A percentile compares a stretch with the other conserved stretches of the same genome.
Conservation (phyloP, 2,888 invertebrate genomes). For the Aricia artaxerxes region DNA sequence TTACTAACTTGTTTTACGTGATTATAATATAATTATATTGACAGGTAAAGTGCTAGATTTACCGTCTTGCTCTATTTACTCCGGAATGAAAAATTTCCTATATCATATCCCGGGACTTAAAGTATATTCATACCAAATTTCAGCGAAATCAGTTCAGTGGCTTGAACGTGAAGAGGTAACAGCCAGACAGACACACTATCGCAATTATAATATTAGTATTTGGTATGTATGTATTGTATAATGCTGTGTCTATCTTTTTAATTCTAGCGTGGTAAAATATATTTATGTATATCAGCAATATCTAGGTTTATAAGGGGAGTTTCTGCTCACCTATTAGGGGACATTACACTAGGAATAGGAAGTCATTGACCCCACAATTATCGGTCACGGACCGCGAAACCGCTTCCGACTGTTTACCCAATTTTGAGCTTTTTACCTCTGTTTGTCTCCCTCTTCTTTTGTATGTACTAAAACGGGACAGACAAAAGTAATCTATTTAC, state of each 20-base stretch:
- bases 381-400: conserved; percentile 5
- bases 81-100: not conserved
- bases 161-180: too few species aligned
- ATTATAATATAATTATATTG: not conserved
- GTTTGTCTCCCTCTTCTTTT: not conserved
- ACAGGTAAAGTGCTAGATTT: not conserved
- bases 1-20: not conserved
- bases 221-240: too few species aligned
- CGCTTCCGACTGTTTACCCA: conserved; percentile 15
- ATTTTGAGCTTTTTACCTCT: not conserved
- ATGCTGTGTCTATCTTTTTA: too few species aligned
- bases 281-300: too few species aligned
- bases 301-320: not conserved
- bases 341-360: not conserved
- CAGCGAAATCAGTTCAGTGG: too few species aligned
- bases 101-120: too few species aligned
- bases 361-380: not conserved
- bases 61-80: not conserved
- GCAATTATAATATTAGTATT: too few species aligned
- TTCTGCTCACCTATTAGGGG: not conserved
- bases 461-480: not conserved
- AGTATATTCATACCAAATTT: too few species aligned
- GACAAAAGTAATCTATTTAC: not conserved
- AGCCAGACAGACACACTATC: too few species aligned
- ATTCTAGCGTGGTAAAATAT: too few species aligned